These are phyloP conservation scores for Orthosia gracilis DNA, from an alignment of 2,888 invertebrate genomes.

Conservation along the genomic window DNA sequence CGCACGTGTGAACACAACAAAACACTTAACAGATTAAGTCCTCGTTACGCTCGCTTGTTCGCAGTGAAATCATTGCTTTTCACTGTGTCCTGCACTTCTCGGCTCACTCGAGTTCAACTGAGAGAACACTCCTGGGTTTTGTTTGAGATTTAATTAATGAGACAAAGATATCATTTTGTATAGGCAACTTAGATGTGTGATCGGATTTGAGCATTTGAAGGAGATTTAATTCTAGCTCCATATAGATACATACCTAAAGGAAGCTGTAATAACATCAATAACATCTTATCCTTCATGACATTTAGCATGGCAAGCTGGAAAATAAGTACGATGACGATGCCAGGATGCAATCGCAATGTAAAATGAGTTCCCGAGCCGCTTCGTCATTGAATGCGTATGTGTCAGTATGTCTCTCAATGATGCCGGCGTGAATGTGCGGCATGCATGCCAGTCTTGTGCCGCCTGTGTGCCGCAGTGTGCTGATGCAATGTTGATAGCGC, in stretches of 20 bases:
- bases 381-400: constrained; percentile 16
- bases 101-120: not conserved
- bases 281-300: not conserved
- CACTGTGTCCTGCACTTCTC: constrained; percentile 15
- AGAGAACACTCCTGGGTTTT: not conserved
- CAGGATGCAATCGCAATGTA: constrained; percentile 9
- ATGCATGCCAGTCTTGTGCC: constrained; percentile 7
- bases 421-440: constrained; percentile 11
- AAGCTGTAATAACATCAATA: not conserved
- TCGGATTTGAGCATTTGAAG: not conserved
- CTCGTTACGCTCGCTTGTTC: constrained; percentile 47
- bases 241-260: too few relatives aligned
- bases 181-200: not conserved
- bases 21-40: constrained; percentile 57
- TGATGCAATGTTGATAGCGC: constrained; percentile 70
- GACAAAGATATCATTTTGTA: not conserved
- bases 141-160: not conserved
- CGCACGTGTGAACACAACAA: constrained; percentile 47
- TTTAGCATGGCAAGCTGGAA: not conserved
- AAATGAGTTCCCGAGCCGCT: constrained; percentile 12
- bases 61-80: constrained; percentile 43
- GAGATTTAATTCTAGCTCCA: not conserved
- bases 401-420: constrained; percentile 8
- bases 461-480: constrained; percentile 51
- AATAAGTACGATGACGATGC: constrained; percentile 6